These are phyloP conservation scores for Rhagoletis pomonella DNA, from an alignment of 1,140 invertebrate species.

Conservation along the genomic window DNA sequence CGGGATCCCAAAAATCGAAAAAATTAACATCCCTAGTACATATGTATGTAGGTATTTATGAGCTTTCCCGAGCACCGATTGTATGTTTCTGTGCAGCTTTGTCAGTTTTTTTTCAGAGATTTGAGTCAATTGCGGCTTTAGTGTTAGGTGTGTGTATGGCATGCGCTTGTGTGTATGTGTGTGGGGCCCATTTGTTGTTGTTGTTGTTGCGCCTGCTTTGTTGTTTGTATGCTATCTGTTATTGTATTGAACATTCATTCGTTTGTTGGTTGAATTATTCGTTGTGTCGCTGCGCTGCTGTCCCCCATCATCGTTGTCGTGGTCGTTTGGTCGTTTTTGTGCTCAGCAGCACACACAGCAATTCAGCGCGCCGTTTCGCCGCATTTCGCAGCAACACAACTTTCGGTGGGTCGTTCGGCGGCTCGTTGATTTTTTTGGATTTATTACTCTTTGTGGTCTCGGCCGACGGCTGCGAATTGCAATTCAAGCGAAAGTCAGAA, in stretches of 20 bases:
- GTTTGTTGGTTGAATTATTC: conserved; percentile 35
- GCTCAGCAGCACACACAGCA: conserved; percentile 40
- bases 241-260: conserved; percentile 51
- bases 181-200: conserved; percentile 4
- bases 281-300: neutral
- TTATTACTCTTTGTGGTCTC: conserved; percentile 51
- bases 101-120: conserved; percentile 17
- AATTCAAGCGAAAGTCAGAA: conserved; percentile 48
- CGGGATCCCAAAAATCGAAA: no score
- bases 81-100: neutral
- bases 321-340: conserved; percentile 28
- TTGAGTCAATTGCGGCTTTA: conserved; percentile 14
- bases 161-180: neutral
- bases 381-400: conserved; percentile 42
- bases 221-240: conserved; percentile 24
- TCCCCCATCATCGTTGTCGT: neutral
- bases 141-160: neutral
- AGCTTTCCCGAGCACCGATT: no score
- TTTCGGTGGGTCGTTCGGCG: conserved; percentile 49
- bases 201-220: no score
- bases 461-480: conserved; percentile 48
- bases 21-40: no score
- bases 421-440: conserved; percentile 51
- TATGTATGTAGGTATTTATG: no score
- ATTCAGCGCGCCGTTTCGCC: conserved; percentile 50